A percentile compares a stretch with the other conserved stretches of the same genome.
These are phyloP conservation scores for Sycophila texana DNA, from an alignment of 2,888 invertebrate species.

Conservation along the genomic window DNA sequence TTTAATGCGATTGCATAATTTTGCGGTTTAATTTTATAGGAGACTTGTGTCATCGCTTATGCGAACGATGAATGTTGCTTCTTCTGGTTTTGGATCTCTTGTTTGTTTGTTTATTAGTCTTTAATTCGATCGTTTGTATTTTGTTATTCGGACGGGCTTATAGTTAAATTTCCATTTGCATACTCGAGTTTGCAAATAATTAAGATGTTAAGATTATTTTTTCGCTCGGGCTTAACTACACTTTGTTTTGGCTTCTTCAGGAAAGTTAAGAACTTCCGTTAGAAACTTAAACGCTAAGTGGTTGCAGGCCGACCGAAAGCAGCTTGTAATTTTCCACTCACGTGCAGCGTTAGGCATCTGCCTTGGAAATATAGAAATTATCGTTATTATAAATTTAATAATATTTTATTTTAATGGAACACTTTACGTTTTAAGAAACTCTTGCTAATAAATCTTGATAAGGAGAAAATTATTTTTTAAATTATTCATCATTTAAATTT, in stretches of 20 bases:
- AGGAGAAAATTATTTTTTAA: too few relatives aligned
- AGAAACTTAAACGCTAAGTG: constrained; percentile 43
- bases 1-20: too few relatives aligned
- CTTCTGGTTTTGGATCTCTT: too few relatives aligned
- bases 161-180: too few relatives aligned
- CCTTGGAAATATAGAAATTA: constrained; percentile 46
- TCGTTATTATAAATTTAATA: constrained; percentile 42
- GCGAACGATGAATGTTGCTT: too few relatives aligned
- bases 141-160: too few relatives aligned
- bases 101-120: too few relatives aligned
- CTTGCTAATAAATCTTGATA: constrained; percentile 7
- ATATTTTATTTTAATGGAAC: constrained; percentile 26
- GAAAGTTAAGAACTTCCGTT: constrained; percentile 53
- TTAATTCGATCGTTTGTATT: too few relatives aligned
- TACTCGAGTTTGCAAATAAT: constrained; percentile 13
- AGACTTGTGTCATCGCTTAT: too few relatives aligned
- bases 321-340: constrained; percentile 48
- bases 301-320: constrained; percentile 37
- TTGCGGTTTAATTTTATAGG: too few relatives aligned
- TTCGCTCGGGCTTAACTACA: constrained; percentile 22
- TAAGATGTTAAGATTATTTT: constrained; percentile 41
- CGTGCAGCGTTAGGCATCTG: constrained; percentile 8
- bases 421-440: constrained; percentile 6
- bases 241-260: constrained; percentile 25
- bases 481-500: too few relatives aligned